These are phyloP conservation scores for Phycodurus eques DNA, from an alignment of 2,113 vertebrate species.

Conservation along the genomic window DNA sequence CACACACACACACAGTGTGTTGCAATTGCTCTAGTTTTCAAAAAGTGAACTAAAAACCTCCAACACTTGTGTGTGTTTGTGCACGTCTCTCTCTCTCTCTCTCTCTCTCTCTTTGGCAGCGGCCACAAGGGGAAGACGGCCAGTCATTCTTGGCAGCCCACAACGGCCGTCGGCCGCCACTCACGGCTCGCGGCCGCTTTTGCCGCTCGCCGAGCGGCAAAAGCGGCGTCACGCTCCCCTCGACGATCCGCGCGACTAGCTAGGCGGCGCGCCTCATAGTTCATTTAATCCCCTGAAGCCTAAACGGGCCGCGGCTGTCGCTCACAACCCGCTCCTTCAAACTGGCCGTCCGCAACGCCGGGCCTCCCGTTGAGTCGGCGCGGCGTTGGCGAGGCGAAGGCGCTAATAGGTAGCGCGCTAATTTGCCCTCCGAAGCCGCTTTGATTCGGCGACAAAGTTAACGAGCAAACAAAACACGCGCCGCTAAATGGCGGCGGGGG, in stretches of 20 bases:
- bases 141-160: too few species aligned
- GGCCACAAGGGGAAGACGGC: too few species aligned
- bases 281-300: too few species aligned
- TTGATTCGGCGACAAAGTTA: constrained; percentile 71
- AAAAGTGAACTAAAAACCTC: constrained; percentile 17
- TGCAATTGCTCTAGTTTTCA: constrained; percentile 13
- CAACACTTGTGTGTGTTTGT: too few species aligned
- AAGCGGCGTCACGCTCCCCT: too few species aligned
- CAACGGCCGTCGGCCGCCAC: too few species aligned
- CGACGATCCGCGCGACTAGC: too few species aligned
- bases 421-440: constrained; percentile 55
- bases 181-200: too few species aligned
- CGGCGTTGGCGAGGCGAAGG: constrained; percentile 61
- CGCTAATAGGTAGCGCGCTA: constrained; percentile 48
- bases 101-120: too few species aligned
- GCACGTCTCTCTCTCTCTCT: neutral
- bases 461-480: constrained; percentile 63
- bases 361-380: neutral
- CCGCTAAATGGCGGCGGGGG: constrained; percentile 23
- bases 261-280: too few species aligned
- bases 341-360: neutral
- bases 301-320: neutral
- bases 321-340: neutral
- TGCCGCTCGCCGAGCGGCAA: too few species aligned
- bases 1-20: constrained; percentile 3